Evolutionary conservation across 2,113 vertebrate species (phyloP).

Genomic region (Neogale vison): DNA sequence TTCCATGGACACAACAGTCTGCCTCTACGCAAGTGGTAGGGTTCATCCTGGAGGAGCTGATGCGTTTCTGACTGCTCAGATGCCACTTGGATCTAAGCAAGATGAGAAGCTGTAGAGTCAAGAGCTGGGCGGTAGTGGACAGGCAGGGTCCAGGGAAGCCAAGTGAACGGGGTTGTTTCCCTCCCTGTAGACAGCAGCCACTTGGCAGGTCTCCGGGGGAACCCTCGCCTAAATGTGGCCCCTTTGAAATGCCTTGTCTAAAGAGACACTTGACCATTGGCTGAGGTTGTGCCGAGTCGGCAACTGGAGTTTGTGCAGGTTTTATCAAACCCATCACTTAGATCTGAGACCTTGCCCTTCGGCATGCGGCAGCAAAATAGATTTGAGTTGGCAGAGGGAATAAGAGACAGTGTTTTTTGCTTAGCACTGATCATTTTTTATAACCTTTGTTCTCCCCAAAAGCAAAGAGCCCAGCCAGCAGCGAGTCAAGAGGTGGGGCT

Average conservation of each 20-base stretch:
- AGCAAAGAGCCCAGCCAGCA: constrained; percentile 96
- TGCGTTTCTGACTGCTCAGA: not conserved
- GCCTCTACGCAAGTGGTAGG: not conserved
- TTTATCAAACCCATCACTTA: not conserved
- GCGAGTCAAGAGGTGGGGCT: constrained; percentile 96
- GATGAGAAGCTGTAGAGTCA: not conserved
- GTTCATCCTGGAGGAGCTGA: not conserved
- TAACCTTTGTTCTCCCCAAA: constrained; percentile 65
- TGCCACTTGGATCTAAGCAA: not conserved
- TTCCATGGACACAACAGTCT: not conserved
- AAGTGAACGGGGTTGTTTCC: accelerated
- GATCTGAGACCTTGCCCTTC: not conserved
- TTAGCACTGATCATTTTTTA: not conserved
- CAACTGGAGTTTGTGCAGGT: not conserved
- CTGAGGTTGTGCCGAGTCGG: not conserved
- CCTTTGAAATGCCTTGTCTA: not conserved
- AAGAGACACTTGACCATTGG: not conserved
- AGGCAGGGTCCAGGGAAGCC: not conserved
- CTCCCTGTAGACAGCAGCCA: not conserved
- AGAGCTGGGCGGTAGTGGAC: not conserved
- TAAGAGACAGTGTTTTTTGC: not conserved
- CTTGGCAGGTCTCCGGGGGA: accelerated
- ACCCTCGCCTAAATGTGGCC: not conserved
- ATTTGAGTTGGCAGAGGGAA: not conserved
- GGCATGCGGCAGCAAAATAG: not conserved